Conservation (phyloP, 2,888 invertebrate genomes). For the Diaperis boleti region DNA sequence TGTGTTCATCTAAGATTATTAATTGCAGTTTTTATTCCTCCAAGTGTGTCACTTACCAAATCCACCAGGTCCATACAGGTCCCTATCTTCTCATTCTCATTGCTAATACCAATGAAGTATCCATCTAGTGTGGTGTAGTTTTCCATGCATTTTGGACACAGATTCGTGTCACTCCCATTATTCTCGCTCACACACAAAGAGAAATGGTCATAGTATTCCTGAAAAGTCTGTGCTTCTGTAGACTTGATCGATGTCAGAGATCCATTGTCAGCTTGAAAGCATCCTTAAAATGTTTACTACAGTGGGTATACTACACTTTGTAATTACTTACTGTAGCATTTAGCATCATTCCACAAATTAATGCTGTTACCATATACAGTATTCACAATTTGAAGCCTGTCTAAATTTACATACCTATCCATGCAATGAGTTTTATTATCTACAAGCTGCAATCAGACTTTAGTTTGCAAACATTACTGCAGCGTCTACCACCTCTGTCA, state of each 20-base stretch:
- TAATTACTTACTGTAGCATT: conserved; percentile 71
- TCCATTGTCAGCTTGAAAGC: conserved; percentile 68
- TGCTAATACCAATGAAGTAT: conserved; percentile 71
- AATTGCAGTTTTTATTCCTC: conserved; percentile 1
- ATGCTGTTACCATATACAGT: conserved; percentile 70
- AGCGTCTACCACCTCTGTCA: conserved; percentile 62
- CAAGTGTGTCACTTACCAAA: conserved; percentile 65
- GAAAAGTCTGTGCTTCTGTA: conserved; percentile 68
- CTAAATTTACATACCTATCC: conserved; percentile 71
- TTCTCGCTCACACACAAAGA: conserved; percentile 64
- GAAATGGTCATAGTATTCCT: conserved; percentile 66
- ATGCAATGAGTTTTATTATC: conserved; percentile 71
- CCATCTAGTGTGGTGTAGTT: conserved; percentile 70
- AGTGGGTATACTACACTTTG: neutral
- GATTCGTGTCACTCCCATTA: conserved; percentile 60
- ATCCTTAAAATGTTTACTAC: conserved; percentile 65
- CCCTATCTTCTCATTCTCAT: conserved; percentile 70
- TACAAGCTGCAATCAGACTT: conserved; percentile 50
- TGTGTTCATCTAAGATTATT: conserved; percentile 72
- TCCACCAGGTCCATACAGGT: conserved; percentile 79
- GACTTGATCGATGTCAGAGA: conserved; percentile 65
- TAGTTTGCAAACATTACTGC: too few relatives aligned
- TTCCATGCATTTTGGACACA: conserved; percentile 71
- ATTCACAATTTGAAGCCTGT: conserved; percentile 73
- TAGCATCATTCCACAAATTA: conserved; percentile 73